Percentiles rank a stretch among this genome's conserved stretches.
These are phyloP conservation scores for Ichneumoninae sp. DNA, from an alignment of 2,888 invertebrate species.

Conservation along the genomic window DNA sequence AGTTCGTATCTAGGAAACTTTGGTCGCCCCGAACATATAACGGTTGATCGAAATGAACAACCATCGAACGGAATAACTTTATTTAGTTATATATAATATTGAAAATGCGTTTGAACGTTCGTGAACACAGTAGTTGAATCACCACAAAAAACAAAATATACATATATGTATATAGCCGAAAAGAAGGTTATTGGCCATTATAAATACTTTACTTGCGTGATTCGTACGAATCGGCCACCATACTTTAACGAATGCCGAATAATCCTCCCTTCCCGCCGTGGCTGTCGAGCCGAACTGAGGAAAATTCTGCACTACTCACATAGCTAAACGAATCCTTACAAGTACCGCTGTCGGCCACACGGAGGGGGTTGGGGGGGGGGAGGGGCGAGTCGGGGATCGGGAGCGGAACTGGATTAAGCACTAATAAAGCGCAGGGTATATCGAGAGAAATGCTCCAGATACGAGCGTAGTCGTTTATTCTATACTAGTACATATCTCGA, in stretches of 20 bases:
- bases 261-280: slow-evolving; percentile 55
- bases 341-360: slow-evolving; percentile 60
- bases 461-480: background rate
- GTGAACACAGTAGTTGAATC: too few relatives aligned
- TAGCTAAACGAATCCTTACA: slow-evolving; percentile 78
- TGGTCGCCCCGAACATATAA: too few relatives aligned
- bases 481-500: background rate
- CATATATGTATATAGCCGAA: background rate
- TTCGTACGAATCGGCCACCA: slow-evolving; percentile 65
- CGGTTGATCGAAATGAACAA: background rate
- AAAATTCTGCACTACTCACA: slow-evolving; percentile 67
- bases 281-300: slow-evolving; percentile 69
- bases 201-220: slow-evolving; percentile 66
- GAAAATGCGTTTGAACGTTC: background rate
- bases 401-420: slow-evolving; percentile 78
- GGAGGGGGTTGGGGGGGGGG: slow-evolving; percentile 50
- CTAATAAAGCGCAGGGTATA: slow-evolving; percentile 67
- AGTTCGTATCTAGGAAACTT: too few relatives aligned
- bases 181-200: background rate
- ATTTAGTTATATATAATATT: background rate
- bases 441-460: slow-evolving; percentile 70
- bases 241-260: slow-evolving; percentile 63
- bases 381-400: slow-evolving; percentile 67
- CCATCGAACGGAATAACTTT: background rate
- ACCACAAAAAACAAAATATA: too few relatives aligned